These are phyloP conservation scores for Arctocebus calabarensis DNA, from an alignment of 2,797 vertebrate species.

Conservation along the genomic window DNA sequence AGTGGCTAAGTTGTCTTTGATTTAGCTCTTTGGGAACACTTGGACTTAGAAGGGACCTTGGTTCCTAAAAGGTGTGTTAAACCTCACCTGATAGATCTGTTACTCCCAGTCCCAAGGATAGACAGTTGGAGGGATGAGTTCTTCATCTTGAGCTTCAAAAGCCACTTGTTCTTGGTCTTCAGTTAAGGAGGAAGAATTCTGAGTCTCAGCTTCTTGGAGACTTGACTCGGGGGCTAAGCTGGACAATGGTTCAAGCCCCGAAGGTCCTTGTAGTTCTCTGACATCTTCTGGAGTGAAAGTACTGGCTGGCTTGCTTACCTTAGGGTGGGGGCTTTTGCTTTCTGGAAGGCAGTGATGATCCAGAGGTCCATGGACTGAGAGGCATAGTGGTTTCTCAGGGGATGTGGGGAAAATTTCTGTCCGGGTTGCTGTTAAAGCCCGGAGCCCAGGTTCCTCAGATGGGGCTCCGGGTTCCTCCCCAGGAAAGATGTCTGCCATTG, in stretches of 20 bases:
- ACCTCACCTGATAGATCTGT: constrained; percentile 39
- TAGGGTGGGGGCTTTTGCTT: constrained; percentile 29
- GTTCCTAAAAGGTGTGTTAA: constrained; percentile 75
- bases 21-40: neutral
- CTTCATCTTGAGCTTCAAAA: neutral
- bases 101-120: constrained; percentile 82
- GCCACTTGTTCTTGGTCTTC: constrained; percentile 4
- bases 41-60: neutral
- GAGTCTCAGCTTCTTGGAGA: constrained; percentile 52
- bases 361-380: constrained; percentile 71
- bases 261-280: neutral
- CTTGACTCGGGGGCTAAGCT: neutral
- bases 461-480: constrained; percentile 80
- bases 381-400: neutral
- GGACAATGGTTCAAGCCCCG: rapidly evolving
- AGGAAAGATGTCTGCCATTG: constrained; percentile 77
- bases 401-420: neutral
- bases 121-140: neutral
- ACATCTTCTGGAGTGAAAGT: constrained; percentile 78
- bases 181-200: neutral
- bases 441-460: neutral
- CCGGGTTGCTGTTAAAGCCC: neutral
- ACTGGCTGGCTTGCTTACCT: neutral
- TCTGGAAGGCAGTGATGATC: constrained; percentile 52
- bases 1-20: neutral